Percentiles rank a stretch among this genome's conserved stretches.
Evolutionary conservation across 1,140 invertebrate genomes (phyloP).

Genomic region (Halictus rubicundus): DNA sequence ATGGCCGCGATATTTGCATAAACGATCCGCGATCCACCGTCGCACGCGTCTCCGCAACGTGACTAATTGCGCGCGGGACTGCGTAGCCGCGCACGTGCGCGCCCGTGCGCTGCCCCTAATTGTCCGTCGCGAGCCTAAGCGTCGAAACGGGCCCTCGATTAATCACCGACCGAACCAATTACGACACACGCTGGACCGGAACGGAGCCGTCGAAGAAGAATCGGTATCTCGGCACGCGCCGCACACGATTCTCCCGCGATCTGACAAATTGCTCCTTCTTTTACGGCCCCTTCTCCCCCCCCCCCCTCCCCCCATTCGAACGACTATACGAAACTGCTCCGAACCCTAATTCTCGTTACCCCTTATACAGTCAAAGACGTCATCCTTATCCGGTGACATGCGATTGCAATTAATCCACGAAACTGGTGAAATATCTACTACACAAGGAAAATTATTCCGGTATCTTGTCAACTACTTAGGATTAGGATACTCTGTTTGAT

Average conservation of each 20-base stretch:
- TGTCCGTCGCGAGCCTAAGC: background rate
- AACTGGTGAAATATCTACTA: too few species aligned
- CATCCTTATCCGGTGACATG: too few species aligned
- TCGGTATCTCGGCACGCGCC: background rate
- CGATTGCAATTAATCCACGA: too few species aligned
- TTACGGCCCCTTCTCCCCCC: background rate
- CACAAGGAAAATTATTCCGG: too few species aligned
- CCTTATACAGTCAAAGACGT: too few species aligned
- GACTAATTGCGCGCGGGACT: constrained; percentile 21
- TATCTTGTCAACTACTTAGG: too few species aligned
- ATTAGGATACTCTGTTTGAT: too few species aligned
- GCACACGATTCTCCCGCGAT: background rate
- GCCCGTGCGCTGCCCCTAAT: constrained; percentile 12
- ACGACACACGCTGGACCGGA: constrained; percentile 23
- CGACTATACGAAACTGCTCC: background rate
- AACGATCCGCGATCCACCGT: background rate
- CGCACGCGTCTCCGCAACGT: constrained; percentile 29
- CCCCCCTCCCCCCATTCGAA: background rate
- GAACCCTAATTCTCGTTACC: too few species aligned
- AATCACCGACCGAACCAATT: constrained; percentile 39
- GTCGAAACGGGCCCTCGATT: constrained; percentile 31
- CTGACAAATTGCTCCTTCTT: too few species aligned
- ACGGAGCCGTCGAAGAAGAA: background rate
- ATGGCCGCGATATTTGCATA: too few species aligned
- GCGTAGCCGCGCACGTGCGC: constrained; percentile 4